phyloP scores from a whole-genome alignment of 1,140 invertebrate species.

The Phenacoccus solenopsis region DNA sequence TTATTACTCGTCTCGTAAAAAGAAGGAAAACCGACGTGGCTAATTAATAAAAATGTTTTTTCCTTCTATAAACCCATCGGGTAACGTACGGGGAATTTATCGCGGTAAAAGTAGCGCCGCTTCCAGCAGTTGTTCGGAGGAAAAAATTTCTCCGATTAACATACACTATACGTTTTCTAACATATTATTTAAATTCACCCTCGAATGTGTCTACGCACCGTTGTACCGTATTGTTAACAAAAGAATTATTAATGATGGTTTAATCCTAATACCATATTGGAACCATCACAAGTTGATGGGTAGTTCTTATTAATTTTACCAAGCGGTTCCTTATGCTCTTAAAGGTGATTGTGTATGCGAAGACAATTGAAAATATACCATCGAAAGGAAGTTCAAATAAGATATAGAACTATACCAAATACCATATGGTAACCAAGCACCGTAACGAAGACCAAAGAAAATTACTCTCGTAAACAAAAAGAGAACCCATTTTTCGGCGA shows the following conservation, averaged over 20 bases:
- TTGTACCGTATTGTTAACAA: slow-evolving; percentile 8
- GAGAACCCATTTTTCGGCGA: no score
- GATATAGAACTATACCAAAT: not conserved
- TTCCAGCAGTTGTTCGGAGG: no score
- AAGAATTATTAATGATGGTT: slow-evolving; percentile 1
- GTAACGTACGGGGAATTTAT: no score
- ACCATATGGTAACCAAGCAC: slow-evolving; percentile 12
- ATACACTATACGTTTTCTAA: no score
- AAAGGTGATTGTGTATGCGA: not conserved
- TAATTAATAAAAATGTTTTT: no score
- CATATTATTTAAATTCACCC: no score
- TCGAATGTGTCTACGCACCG: not conserved
- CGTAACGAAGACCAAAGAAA: slow-evolving; percentile 14
- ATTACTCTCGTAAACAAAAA: slow-evolving; percentile 18
- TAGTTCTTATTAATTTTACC: not conserved
- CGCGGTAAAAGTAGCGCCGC: no score
- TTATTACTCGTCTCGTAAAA: no score
- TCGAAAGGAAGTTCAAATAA: slow-evolving; percentile 9
- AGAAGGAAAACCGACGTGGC: no score
- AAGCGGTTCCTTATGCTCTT: not conserved
- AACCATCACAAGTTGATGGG: not conserved
- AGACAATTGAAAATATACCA: not conserved
- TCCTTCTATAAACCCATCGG: no score
- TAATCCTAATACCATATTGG: slow-evolving; percentile 13
- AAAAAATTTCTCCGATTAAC: no score